Base-by-base conservation (phyloP, 2,113 vertebrate species). In the Cariama cristata region DNA sequence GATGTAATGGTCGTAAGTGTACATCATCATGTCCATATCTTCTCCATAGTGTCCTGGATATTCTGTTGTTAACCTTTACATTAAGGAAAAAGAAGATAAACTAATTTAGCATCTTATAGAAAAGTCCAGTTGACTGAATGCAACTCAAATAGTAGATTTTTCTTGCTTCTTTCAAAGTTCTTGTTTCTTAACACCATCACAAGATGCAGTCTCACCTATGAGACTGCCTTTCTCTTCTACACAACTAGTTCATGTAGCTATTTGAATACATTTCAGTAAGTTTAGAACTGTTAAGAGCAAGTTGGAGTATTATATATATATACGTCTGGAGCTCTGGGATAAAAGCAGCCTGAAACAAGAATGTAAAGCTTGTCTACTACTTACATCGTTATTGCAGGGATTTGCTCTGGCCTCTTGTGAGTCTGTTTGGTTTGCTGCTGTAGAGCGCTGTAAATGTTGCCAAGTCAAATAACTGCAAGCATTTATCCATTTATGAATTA, bases 1-100 rank as follows among this genome's bases (percentile, higher is more conserved):
- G 91, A 99, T 99, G 71, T 99, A 99, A 91, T 99, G 98, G 64
- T 99, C 99, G 0, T 99, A 99, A 79, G 95, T 97, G 18, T 99
- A 99, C 93, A 99, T 96, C 44, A 99, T 97, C 98, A 99, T 98
- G 97, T 99, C 99, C 44, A 97, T 99, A n/a, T 99, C 99, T 94
- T 99, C 99, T 58, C 97, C 98, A 42, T 99, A 98, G 92, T 99
- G 97, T 87, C 98, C 98, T 13, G 99, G 99, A 62, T 99, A 90
- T 45, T 99, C 99, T 68, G 71, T 97, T 62, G 99, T 99, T 95
- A 99, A 98, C 99, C 99, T 99, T 93, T 67, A 33, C 2, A n/a
- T 60, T 22, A 90, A 77, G 33, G 67, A 53, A 82, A 69, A 83
- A 49, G 30, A 79, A 66, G 19, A 33, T 16, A 49, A 74, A 35